Conservation (phyloP, 2,113 vertebrate species). For the Oostethus manadensis region DNA sequence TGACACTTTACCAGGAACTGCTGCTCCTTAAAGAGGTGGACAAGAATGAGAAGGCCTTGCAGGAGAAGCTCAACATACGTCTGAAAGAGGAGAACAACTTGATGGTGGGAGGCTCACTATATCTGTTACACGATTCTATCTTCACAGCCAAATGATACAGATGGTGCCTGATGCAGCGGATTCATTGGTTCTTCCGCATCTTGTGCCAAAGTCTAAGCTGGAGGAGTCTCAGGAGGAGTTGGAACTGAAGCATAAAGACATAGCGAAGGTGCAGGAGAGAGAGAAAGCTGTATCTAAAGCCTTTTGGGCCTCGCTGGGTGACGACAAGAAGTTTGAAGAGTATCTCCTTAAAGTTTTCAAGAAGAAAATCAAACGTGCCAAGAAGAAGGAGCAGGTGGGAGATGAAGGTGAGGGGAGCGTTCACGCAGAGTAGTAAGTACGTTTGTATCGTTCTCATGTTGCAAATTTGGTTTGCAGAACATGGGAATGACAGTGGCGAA, state of each 20-base stretch:
- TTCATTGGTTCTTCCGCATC: not conserved
- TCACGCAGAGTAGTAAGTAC: not conserved
- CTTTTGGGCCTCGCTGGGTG: constrained; percentile 80
- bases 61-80: constrained; percentile 68
- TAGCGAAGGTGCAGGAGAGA: constrained; percentile 75
- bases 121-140: not conserved
- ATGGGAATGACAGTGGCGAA: constrained; percentile 73
- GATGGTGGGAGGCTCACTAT: constrained; percentile 28
- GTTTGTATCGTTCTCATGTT: constrained; percentile 3
- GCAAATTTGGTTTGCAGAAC: constrained; percentile 58
- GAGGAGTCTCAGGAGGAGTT: constrained; percentile 73
- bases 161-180: not conserved
- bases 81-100: constrained; percentile 62
- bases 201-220: constrained; percentile 68
- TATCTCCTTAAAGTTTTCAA: constrained; percentile 83
- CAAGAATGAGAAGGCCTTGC: constrained; percentile 76
- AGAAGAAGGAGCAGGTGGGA: constrained; percentile 60
- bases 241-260: constrained; percentile 73
- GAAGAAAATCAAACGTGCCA: constrained; percentile 75
- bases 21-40: constrained; percentile 82
- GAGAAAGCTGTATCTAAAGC: constrained; percentile 70
- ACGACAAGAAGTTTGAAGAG: constrained; percentile 78
- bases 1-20: constrained; percentile 84
- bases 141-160: no score
- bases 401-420: constrained; percentile 45